A percentile compares a stretch with the other conserved stretches of the same genome.
These are phyloP conservation scores for Zaprionus lachaisei DNA, from an alignment of 1,140 invertebrate species.

Conservation along the genomic window DNA sequence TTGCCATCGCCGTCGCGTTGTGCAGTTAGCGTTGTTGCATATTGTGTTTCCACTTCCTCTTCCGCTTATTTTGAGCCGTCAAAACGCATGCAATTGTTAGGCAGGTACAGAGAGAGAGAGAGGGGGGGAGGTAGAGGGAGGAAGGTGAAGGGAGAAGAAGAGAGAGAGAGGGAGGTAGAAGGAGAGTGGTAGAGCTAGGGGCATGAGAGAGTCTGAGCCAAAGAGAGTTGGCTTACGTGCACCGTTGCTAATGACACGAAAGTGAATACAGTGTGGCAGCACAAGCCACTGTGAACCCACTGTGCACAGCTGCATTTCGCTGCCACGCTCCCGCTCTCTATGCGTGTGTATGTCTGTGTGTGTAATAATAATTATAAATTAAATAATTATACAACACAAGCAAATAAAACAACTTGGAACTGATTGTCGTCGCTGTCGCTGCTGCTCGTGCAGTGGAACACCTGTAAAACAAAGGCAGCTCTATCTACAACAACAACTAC, in stretches of 20 bases:
- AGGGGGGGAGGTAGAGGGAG: constrained; percentile 4
- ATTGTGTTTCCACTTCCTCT: constrained; percentile 81
- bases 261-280: constrained; percentile 72
- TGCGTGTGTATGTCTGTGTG: constrained; percentile 11
- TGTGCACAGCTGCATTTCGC: constrained; percentile 27
- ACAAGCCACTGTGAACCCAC: constrained; percentile 39
- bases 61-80: constrained; percentile 58
- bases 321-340: constrained; percentile 8
- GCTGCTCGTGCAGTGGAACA: constrained; percentile 75
- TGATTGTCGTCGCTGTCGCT: constrained; percentile 62
- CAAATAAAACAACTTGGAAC: constrained; percentile 74
- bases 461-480: constrained; percentile 77
- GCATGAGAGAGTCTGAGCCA: constrained; percentile 32
- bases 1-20: constrained; percentile 18
- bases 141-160: too few relatives aligned
- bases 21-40: constrained; percentile 70
- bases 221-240: constrained; percentile 68
- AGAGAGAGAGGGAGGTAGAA: constrained; percentile 12
- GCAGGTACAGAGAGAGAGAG: constrained; percentile 13
- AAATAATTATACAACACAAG: constrained; percentile 81
- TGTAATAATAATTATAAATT: constrained; percentile 75
- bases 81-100: constrained; percentile 36
- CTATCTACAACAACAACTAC: constrained; percentile 57
- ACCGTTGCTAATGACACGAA: constrained; percentile 80
- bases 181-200: constrained; percentile 18